Percentiles rank a stretch among this genome's conserved stretches.
phyloP scores from a whole-genome alignment of 2,113 vertebrate genomes.

The Myotis brandtii region DNA sequence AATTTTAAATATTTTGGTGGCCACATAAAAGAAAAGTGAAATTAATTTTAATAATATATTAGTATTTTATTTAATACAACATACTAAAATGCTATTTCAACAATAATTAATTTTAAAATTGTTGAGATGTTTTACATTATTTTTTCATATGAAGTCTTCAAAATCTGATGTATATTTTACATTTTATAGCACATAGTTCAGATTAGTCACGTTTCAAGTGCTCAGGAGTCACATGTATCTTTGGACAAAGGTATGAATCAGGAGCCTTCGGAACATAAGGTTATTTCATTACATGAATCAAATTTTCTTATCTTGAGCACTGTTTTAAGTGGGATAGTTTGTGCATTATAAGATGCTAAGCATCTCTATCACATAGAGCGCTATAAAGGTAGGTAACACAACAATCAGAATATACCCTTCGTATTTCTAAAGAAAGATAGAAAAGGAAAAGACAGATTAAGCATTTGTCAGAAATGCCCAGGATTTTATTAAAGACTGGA shows the following conservation, averaged over 20 bases:
- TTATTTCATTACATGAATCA: neutral
- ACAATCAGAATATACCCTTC: neutral
- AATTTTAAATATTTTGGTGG: slow-evolving; percentile 13
- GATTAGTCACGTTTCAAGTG: neutral
- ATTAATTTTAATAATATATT: neutral
- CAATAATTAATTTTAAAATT: neutral
- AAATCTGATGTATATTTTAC: slow-evolving; percentile 9
- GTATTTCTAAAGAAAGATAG: neutral
- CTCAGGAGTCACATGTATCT: neutral
- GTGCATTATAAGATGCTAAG: neutral
- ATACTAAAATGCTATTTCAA: slow-evolving; percentile 3
- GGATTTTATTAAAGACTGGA: slow-evolving; percentile 18
- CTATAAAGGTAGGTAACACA: neutral
- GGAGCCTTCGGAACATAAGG: neutral
- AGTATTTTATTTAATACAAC: neutral
- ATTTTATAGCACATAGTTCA: neutral
- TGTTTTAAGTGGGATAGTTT: neutral
- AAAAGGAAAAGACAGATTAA: neutral
- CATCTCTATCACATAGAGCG: neutral
- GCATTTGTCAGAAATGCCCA: neutral
- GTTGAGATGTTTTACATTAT: neutral
- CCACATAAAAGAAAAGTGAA: neutral
- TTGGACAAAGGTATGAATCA: neutral
- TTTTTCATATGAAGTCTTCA: neutral
- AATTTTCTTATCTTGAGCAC: neutral